Base-by-base conservation (phyloP, 2,888 invertebrate species). In the Zaprionus bogoriensis region DNA sequence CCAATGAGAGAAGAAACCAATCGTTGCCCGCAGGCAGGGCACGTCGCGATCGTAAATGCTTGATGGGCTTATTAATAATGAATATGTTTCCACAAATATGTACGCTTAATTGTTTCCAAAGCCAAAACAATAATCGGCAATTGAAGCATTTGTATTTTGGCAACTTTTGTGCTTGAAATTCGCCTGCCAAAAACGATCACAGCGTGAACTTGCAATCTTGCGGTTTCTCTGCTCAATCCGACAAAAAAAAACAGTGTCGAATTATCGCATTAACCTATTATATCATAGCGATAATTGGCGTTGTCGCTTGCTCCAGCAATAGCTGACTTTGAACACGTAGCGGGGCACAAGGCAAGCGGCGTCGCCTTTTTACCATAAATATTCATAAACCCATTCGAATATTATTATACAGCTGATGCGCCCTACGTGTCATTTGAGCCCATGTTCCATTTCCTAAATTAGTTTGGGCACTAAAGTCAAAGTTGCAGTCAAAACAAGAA, bases 271-370 rank as follows among this genome's bases (percentile, higher is more conserved):
- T 36, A 22, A 47, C 42, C 44, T 55, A 58, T 64, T 68, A 58
- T 53, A 50, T 55, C 51, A 65, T 39, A 65, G 28, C 27, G 38
- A 46, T 68, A 48, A 55, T 39, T 52, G 44, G 12, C 17, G 23
- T 32, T 51, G 17, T 50, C 19, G n/a, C n/a, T n/a, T n/a, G n/a
- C n/a, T n/a, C n/a, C n/a, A n/a, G n/a, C n/a, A n/a, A n/a, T n/a
- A 38, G 12, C 27, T 50, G 14, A 22, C 30, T 30, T 19, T 22
- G 39, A 46, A 57, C 78, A 83, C 77, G 82, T 78, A 64, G 57
- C 42, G 14, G 41, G 36, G n/a, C 42, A 51, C 30, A 53, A 46
- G 53, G 45, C 32, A 1, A 36, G 14, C 32, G 14, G 6, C 32
- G 32, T 32, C 14, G 12, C 14, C 32, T 36, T 36, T 36, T 17